Evolutionary conservation across 2,113 vertebrate species (phyloP), one percentile per base, ranked within the genome.

Genomic region (Melanerpes aurifrons): DNA sequence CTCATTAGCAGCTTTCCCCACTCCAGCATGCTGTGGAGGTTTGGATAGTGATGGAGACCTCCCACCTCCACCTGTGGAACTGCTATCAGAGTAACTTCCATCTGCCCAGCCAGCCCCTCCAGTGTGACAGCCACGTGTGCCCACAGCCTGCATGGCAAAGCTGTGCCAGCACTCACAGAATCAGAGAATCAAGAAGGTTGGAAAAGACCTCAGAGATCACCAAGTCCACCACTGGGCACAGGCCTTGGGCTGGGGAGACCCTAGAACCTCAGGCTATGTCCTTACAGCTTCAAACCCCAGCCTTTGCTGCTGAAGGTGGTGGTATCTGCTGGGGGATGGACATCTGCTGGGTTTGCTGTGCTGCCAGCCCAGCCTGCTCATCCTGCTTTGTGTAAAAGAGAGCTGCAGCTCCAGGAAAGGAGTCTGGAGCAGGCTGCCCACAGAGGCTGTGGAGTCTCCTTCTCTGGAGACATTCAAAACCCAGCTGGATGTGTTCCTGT

Each of bases 331-430:
- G 31, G 15, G 59, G 78, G 37, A 4, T 10, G 59, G 48, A 15
- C 15, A 16, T 48, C 56, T 18, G 63, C 66, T 25, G 72, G 40
- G 25, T 22, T 40, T 20, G 86, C 76, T 45, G 21, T 4, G 0
- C 8, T 26, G 75, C 15, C 31, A 1, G 1, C 26, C 28, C 73
- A 56, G 61, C 67, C 73, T 47, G 28, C 77, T 37, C 25, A 1
- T 69, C 28, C 80, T 61, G 45, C 1, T 0, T 0, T 2, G 22
- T 15, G 1, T 3, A 16, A 17, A 17, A 32, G 61, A 31, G 25
- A 90, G 2, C n/a, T 58, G 56, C 48, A 68, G 21, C 21, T 50
- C 48, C 48, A 50, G 12, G 48, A 50, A 50, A 50, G 48, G 48
- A 50, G 19, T 18, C 8, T 48, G 47, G 18, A 20, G 47, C 47